Evolutionary conservation across 2,113 vertebrate genomes (phyloP), one percentile per base, ranked within the genome.

Genomic region (Gallinago undulata): DNA sequence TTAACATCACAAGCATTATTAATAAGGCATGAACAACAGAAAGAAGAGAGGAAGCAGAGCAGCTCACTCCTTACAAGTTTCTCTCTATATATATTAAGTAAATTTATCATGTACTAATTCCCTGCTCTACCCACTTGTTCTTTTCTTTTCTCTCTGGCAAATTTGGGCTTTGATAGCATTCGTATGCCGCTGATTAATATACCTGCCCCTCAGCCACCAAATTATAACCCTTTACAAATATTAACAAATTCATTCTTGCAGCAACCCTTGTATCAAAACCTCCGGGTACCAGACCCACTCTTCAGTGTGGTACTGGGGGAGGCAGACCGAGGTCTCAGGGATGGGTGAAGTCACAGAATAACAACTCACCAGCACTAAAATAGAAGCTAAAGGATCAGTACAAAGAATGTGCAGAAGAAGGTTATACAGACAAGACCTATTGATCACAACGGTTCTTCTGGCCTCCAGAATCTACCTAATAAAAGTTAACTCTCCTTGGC

Each of bases 1-100:
- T 96, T 93, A 97, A 95, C 94, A 93, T 96, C 94, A 96, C 85
- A 96, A 80, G 83, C 91, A 95, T 97, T 95, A 95, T 97, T 97
- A 97, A 97, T 97, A 96, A 95, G 94, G 77, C 70, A 81, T 69
- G 89, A 95, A 92, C 30, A 35, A 90, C 79, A 97, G 82, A 92
- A 94, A 93, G 90, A 77, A 81, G 81, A 92, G 81, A 95, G 48
- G 67, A 96, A 91, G 55, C 55, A 93, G 51, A 94, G 74, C 78
- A 80, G 72, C 66, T 91, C 28, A 1, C 45, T 95, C 90, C 62
- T 45, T 78, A 37, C 28, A 56, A 92, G 80, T 84, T 93, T 82
- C 45, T 93, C 35, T 74, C 73, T 87, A 30, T 87, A 68, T 93
- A 88, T 91, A 92, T 95, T 90, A 91, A 80, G 35, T 70, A 91